Base-by-base conservation (phyloP, 1,140 invertebrate genomes). In the Acromyrmex echinatior region DNA sequence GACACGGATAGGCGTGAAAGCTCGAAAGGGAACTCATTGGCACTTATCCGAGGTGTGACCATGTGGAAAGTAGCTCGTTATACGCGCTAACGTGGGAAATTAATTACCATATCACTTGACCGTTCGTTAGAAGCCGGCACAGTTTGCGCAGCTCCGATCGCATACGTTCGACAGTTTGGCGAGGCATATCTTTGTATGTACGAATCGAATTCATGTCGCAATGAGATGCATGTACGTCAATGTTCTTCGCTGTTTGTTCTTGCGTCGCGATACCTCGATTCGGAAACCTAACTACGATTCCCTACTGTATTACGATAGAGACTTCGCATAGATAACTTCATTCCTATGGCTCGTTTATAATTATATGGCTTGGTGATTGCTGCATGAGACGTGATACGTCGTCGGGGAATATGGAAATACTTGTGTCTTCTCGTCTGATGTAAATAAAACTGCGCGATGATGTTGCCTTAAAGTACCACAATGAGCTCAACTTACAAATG, bases 41-140 rank as follows among this genome's bases (percentile, higher is more conserved):
- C 80, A 63, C 25, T 31, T 16, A 53, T 28, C 25, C 18, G 66
- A 84, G 58, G 7, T 73, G 82, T 66, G 84, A 65, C 31, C 85
- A 84, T 78, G 81, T 86, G 88, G 70, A 88, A 90, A 92, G 85
- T 88, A 92, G 65, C 89, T 92, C 91, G 87, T 93, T 92, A 93
- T 85, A 88, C 53, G 76, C 71, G 49, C 58, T 78, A 78, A 31
- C 68, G 60, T 68, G 87, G 73, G 45, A 86, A 60, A 86, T 87
- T 93, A 94, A 94, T 94, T 94, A 93, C 86, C 85, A 71, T 85
- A 92, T 86, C 81, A 74, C 77, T 90, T 89, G 92, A 93, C 92
- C 90, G 88, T 21, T 21, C 35, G 87, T 88, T 80, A 74, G 66
- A 31, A 86, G 58, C 82, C 25, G 21, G 78, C 25, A 53, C 21